These are phyloP conservation scores for Sarcophaga variegata DNA, from an alignment of 2,888 invertebrate species.

Conservation along the genomic window DNA sequence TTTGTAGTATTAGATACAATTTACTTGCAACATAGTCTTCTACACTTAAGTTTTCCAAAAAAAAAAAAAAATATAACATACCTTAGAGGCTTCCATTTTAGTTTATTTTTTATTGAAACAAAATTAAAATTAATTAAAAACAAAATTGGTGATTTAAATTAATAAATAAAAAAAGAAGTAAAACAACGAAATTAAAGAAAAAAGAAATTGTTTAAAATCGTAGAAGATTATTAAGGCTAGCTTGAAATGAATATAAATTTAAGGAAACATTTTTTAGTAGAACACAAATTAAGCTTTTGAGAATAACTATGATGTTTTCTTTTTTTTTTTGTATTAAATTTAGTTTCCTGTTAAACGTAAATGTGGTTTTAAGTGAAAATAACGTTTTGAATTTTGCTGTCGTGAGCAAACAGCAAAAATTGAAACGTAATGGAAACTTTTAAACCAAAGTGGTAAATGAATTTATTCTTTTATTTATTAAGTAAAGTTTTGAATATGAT, in stretches of 20 bases:
- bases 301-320: not conserved
- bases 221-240: not conserved
- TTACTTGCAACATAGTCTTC: conserved; percentile 18
- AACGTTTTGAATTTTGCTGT: conserved; percentile 77
- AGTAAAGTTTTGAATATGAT: no score
- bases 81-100: conserved; percentile 46
- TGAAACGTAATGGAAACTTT: conserved; percentile 26
- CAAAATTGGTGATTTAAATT: conserved; percentile 29
- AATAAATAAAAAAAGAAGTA: not conserved
- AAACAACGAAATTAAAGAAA: not conserved
- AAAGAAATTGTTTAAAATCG: conserved; percentile 31
- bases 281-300: conserved; percentile 14
- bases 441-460: no score
- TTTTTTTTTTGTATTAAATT: not conserved
- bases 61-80: not conserved
- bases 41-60: conserved; percentile 25
- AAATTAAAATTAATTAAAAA: conserved; percentile 17
- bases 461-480: no score
- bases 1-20: not conserved
- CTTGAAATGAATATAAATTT: conserved; percentile 6
- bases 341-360: not conserved
- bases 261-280: conserved; percentile 1
- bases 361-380: conserved; percentile 22
- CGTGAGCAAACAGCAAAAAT: conserved; percentile 80
- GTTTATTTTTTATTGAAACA: conserved; percentile 15